Conservation (phyloP, 1,140 invertebrate genomes). For the Bombus turneri region DNA sequence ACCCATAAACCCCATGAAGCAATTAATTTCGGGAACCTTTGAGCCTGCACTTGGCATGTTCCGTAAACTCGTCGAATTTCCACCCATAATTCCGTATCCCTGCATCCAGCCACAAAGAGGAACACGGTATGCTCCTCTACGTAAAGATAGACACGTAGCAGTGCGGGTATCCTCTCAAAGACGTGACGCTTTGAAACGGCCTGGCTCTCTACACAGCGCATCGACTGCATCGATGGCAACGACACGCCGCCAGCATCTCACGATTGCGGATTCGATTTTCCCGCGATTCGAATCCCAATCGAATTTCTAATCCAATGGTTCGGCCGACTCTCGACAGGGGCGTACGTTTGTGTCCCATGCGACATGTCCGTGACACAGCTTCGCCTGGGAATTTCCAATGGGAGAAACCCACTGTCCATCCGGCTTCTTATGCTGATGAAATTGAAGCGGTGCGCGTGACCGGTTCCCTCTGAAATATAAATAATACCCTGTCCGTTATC, state of each 20-base stretch:
- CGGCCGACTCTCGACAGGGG: too few relatives aligned
- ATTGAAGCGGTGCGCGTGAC: conserved; percentile 29
- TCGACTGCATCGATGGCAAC: background rate
- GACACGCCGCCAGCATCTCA: too few relatives aligned
- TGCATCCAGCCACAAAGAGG: background rate
- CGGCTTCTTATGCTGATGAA: conserved; percentile 20
- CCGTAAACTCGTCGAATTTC: background rate
- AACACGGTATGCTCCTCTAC: background rate
- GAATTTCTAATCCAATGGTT: conserved; percentile 40
- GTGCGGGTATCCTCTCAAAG: background rate
- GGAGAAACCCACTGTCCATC: background rate
- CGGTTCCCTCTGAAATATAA: conserved; percentile 17
- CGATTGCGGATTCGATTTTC: conserved; percentile 38
- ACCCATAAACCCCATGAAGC: conserved; percentile 3
- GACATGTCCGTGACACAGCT: background rate
- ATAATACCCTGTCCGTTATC: conserved; percentile 3
- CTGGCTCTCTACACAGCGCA: background rate
- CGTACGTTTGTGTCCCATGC: background rate
- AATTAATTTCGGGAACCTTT: conserved; percentile 6
- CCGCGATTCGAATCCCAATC: conserved; percentile 29
- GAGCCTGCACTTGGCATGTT: background rate
- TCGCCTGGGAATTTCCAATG: conserved; percentile 10
- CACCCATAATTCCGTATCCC: background rate
- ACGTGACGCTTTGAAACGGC: background rate
- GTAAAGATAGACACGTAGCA: conserved; percentile 5